phyloP scores from a whole-genome alignment of 2,888 invertebrate species.

The Lucinisca nassula region DNA sequence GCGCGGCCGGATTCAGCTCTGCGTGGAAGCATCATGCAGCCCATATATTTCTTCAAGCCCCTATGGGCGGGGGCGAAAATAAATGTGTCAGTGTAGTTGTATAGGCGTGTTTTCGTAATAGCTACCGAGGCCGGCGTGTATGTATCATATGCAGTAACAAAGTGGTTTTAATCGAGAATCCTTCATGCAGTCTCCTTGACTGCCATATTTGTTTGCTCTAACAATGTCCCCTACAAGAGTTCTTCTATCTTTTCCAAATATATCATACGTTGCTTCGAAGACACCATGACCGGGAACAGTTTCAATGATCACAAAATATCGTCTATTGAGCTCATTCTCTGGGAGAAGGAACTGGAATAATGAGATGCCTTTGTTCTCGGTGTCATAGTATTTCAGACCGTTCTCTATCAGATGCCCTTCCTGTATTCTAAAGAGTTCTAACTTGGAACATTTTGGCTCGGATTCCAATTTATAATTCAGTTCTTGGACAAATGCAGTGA shows the following conservation, averaged over 20 bases:
- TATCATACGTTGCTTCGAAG: slow-evolving; percentile 54
- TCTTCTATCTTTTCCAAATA: neutral
- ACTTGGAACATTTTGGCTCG: slow-evolving; percentile 29
- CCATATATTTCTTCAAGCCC: no score
- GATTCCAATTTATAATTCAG: slow-evolving; percentile 36
- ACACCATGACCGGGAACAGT: slow-evolving; percentile 55
- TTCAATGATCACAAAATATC: slow-evolving; percentile 52
- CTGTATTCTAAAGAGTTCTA: slow-evolving; percentile 42
- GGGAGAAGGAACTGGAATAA: slow-evolving; percentile 62
- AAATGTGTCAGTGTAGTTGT: no score
- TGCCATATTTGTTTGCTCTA: slow-evolving; percentile 60
- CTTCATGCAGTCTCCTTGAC: slow-evolving; percentile 53
- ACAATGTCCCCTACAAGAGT: slow-evolving; percentile 46
- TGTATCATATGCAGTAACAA: slow-evolving; percentile 44
- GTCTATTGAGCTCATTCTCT: slow-evolving; percentile 30
- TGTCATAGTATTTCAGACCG: slow-evolving; percentile 51
- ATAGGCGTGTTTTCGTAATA: no score
- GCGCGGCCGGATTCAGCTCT: no score
- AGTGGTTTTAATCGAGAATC: slow-evolving; percentile 49
- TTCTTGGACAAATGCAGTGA: slow-evolving; percentile 27
- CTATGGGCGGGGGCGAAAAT: no score
- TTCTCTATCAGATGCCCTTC: slow-evolving; percentile 37
- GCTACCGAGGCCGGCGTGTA: neutral
- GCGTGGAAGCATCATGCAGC: no score
- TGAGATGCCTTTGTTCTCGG: slow-evolving; percentile 66